phyloP scores from a whole-genome alignment of 2,113 vertebrate genomes.

The Sinocyclocheilus maitianheensis region DNA sequence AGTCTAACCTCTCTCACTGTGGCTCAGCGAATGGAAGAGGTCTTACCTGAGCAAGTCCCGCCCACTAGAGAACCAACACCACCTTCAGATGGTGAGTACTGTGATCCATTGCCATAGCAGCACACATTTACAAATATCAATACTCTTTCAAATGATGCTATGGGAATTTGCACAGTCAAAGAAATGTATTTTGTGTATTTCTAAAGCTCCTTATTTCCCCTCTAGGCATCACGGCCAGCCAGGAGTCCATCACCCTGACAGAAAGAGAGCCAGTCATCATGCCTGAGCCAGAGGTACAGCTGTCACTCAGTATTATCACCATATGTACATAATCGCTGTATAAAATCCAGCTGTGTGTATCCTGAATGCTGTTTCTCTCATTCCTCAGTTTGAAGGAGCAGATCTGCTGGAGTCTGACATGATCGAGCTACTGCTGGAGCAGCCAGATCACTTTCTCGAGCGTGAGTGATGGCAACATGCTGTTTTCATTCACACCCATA shows the following conservation, averaged over 20 bases:
- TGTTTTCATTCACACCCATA: conserved; percentile 62
- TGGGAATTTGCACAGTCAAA: background rate
- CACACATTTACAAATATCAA: background rate
- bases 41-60: conserved; percentile 31
- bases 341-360: background rate
- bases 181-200: background rate
- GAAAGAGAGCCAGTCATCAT: conserved; percentile 70
- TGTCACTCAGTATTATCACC: background rate
- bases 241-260: conserved; percentile 77
- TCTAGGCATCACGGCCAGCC: conserved; percentile 69
- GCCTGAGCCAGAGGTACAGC: conserved; percentile 70
- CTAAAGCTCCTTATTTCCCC: background rate
- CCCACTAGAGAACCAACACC: conserved; percentile 15
- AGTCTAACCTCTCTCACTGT: background rate
- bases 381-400: conserved; percentile 71
- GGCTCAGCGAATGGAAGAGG: conserved; percentile 61
- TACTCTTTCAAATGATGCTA: background rate
- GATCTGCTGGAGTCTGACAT: conserved; percentile 72
- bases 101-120: background rate
- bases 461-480: conserved; percentile 52
- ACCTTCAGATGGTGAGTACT: conserved; percentile 48
- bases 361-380: background rate
- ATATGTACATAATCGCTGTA: background rate
- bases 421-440: conserved; percentile 76
- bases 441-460: conserved; percentile 71